phyloP scores from a whole-genome alignment of 2,797 vertebrate genomes.

The Dendrocincla tyrannina region DNA sequence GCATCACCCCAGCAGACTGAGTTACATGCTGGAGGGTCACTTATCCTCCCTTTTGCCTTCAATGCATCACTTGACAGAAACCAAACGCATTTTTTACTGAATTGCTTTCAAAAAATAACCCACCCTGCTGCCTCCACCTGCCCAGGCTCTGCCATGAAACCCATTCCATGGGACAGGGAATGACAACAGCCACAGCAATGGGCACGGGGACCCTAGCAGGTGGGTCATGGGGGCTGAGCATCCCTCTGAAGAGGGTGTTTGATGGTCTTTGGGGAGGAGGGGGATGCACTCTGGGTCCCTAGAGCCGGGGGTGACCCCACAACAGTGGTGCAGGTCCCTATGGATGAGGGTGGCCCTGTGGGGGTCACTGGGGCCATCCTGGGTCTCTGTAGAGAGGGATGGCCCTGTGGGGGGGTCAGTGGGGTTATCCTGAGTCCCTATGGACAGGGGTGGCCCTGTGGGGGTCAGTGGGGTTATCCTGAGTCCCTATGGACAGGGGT shows the following conservation, averaged over 20 bases:
- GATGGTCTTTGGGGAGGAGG: accelerated
- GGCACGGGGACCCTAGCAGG: not conserved
- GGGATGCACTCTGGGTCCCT: not conserved
- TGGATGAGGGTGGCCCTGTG: too few relatives aligned
- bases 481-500: too few relatives aligned
- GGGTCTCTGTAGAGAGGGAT: not conserved
- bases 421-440: too few relatives aligned
- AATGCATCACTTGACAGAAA: not conserved
- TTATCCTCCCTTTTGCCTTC: not conserved
- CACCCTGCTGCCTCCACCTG: not conserved
- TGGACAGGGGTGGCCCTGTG: not conserved
- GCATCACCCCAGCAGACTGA: not conserved
- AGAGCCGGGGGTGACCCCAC: accelerated
- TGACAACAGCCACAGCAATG: accelerated
- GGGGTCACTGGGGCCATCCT: not conserved
- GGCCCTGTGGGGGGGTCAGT: too few relatives aligned
- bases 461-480: not conserved
- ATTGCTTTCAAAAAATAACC: not conserved
- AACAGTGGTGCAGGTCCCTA: accelerated
- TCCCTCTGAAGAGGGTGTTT: accelerated
- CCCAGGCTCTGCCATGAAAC: not conserved
- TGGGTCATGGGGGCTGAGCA: too few relatives aligned
- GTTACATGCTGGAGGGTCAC: not conserved
- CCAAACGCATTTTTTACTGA: accelerated
- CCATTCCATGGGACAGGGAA: accelerated